Percentiles rank a stretch among this genome's conserved stretches.
phyloP scores from a whole-genome alignment of 1,140 invertebrate species.

The Euura saliciscinereae region DNA sequence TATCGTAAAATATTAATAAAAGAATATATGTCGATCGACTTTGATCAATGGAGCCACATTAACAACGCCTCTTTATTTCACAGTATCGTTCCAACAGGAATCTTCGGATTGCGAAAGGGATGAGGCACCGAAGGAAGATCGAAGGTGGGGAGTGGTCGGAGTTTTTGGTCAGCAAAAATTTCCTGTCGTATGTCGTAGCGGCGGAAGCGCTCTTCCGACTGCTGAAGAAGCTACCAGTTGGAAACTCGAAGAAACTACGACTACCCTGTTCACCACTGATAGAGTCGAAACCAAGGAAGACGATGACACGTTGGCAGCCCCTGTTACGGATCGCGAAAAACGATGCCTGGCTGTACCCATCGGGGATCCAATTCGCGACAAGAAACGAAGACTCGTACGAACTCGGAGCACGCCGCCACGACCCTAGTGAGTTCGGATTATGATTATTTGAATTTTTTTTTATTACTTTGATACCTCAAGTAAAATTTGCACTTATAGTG shows the following conservation, averaged over 20 bases:
- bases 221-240: constrained; percentile 29
- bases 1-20: too few species aligned
- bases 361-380: constrained; percentile 46
- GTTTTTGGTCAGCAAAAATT: constrained; percentile 15
- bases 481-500: too few species aligned
- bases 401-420: constrained; percentile 40
- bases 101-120: constrained; percentile 44
- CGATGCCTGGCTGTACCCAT: constrained; percentile 55
- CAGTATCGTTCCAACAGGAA: constrained; percentile 55
- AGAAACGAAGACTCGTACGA: constrained; percentile 49
- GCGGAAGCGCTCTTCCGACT: constrained; percentile 19
- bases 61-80: too few species aligned
- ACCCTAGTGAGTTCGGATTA: not conserved
- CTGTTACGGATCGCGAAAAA: constrained; percentile 54
- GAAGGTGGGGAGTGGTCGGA: constrained; percentile 1
- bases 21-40: too few species aligned
- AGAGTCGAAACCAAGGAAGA: constrained; percentile 16
- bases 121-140: constrained; percentile 31
- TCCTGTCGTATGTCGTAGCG: constrained; percentile 18
- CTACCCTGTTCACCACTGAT: constrained; percentile 12
- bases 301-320: constrained; percentile 30
- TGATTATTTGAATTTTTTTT: too few species aligned
- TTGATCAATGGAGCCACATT: too few species aligned
- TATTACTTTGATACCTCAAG: too few species aligned
- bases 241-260: constrained; percentile 29